These are phyloP conservation scores for Macropodus opercularis DNA, from an alignment of 2,797 vertebrate genomes.

Conservation along the genomic window DNA sequence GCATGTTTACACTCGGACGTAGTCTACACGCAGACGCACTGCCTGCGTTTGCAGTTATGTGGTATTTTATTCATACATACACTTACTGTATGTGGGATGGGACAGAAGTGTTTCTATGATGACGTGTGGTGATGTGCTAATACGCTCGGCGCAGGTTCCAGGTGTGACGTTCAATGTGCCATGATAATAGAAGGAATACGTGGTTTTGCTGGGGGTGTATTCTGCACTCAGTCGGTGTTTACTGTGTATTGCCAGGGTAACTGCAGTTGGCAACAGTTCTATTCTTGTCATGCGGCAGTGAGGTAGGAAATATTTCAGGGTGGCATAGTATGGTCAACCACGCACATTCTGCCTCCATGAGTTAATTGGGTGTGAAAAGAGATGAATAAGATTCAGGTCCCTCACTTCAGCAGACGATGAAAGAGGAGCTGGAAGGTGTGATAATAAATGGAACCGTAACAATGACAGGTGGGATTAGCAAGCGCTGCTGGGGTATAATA, in stretches of 20 bases:
- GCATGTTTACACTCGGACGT: slow-evolving; percentile 9
- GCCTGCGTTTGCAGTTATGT: slow-evolving; percentile 9
- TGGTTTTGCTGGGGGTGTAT: slow-evolving; percentile 13
- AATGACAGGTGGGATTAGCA: slow-evolving; percentile 64
- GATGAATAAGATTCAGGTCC: slow-evolving; percentile 69
- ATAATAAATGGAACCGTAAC: slow-evolving; percentile 57
- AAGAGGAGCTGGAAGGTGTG: slow-evolving; percentile 56
- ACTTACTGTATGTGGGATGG: too few relatives aligned
- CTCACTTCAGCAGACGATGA: slow-evolving; percentile 44
- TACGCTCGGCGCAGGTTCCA: too few relatives aligned
- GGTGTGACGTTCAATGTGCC: not conserved
- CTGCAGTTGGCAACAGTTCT: slow-evolving; percentile 63
- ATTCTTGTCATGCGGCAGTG: slow-evolving; percentile 63
- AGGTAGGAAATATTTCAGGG: slow-evolving; percentile 59
- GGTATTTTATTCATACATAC: too few relatives aligned
- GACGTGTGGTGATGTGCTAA: too few relatives aligned
- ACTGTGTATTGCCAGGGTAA: slow-evolving; percentile 63
- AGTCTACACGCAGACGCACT: slow-evolving; percentile 23
- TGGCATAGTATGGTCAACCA: slow-evolving; percentile 63
- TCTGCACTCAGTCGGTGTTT: slow-evolving; percentile 38
- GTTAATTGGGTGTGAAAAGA: slow-evolving; percentile 81
- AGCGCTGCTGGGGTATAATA: slow-evolving; percentile 45
- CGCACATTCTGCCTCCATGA: slow-evolving; percentile 62
- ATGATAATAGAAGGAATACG: not conserved
- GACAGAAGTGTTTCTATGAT: too few relatives aligned